Evolutionary conservation across 1,140 invertebrate genomes (phyloP).

Genomic region (Agrilus planipennis): DNA sequence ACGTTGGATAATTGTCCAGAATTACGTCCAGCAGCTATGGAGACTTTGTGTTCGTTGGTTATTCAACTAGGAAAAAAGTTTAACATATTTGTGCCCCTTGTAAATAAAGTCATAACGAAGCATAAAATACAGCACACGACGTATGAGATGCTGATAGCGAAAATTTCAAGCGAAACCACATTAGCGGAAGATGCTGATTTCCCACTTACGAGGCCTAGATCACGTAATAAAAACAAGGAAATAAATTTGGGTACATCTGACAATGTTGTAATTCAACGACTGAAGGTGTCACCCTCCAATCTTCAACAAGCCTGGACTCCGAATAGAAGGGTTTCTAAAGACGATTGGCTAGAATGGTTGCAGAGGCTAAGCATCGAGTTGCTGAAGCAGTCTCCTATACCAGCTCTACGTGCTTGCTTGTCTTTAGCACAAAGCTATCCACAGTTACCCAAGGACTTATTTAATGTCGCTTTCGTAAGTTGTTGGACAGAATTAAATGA

Average conservation of each 20-base stretch:
- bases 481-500: conserved; percentile 94
- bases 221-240: conserved; percentile 45
- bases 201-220: conserved; percentile 39
- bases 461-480: conserved; percentile 97
- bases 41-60: conserved; percentile 78
- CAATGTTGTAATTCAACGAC: conserved; percentile 56
- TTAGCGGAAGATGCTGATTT: conserved; percentile 54
- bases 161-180: conserved; percentile 56
- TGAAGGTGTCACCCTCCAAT: conserved; percentile 74
- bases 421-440: conserved; percentile 89
- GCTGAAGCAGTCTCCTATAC: conserved; percentile 90
- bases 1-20: conserved; percentile 75
- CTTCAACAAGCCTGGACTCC: conserved; percentile 85
- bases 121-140: conserved; percentile 43
- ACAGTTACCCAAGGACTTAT: conserved; percentile 85
- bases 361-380: conserved; percentile 82
- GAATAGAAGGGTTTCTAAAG: conserved; percentile 81
- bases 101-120: conserved; percentile 51
- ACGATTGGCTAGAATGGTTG: conserved; percentile 98
- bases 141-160: conserved; percentile 63
- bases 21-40: conserved; percentile 72
- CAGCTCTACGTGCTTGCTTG: conserved; percentile 82
- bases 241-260: conserved; percentile 47
- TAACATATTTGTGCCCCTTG: conserved; percentile 83
- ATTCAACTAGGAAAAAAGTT: conserved; percentile 83